phyloP scores from a whole-genome alignment of 2,797 vertebrate species.

The Periophthalmus magnuspinnatus region DNA sequence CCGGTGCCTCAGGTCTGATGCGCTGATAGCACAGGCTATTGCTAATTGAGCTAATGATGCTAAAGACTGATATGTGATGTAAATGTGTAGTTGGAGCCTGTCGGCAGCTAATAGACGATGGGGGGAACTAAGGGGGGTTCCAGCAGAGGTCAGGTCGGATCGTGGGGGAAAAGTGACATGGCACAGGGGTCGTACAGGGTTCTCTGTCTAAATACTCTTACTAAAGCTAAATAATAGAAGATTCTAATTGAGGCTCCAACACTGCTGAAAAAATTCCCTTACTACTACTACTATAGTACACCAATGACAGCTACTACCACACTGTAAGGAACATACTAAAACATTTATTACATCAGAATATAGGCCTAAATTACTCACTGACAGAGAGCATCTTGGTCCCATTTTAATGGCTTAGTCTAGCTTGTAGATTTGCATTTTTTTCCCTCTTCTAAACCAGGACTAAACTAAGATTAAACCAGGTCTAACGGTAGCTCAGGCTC shows the following conservation, averaged over 20 bases:
- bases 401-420: too few species aligned
- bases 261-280: not conserved
- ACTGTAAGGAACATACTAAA: too few species aligned
- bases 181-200: not conserved
- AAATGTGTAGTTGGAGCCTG: slow-evolving; percentile 4
- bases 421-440: too few species aligned
- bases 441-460: too few species aligned
- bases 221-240: not conserved
- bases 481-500: too few species aligned
- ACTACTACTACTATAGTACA: not conserved
- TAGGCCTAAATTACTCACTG: too few species aligned
- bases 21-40: not conserved
- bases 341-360: too few species aligned
- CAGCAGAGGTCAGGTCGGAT: not conserved
- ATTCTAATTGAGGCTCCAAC: not conserved
- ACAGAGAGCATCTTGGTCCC: too few species aligned
- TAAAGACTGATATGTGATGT: not conserved
- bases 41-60: slow-evolving; percentile 4
- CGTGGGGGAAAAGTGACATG: not conserved
- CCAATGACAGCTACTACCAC: not conserved
- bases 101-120: not conserved
- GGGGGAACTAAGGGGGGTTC: not conserved
- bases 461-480: too few species aligned
- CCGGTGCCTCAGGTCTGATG: slow-evolving; percentile 1
- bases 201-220: not conserved